Evolutionary conservation across 2,888 invertebrate species (phyloP).

Genomic region (Laspeyria flexula): DNA sequence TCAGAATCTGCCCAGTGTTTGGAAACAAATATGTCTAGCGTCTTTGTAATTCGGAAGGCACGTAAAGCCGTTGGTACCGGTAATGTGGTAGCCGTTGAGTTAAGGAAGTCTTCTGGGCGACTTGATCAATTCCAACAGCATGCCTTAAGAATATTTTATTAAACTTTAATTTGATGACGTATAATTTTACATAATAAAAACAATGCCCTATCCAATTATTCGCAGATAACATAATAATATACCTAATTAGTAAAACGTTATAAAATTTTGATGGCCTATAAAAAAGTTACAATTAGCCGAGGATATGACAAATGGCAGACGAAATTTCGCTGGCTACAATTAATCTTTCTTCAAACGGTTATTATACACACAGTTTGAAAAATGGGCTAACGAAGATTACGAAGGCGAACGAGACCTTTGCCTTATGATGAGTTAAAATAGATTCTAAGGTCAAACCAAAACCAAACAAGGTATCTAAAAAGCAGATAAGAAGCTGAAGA

Average conservation of each 20-base stretch:
- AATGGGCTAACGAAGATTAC: neutral
- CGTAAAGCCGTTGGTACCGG: too few species aligned
- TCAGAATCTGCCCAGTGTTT: too few species aligned
- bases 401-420: too few species aligned
- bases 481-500: too few species aligned
- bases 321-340: slow-evolving; percentile 18
- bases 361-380: slow-evolving; percentile 15
- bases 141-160: neutral
- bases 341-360: slow-evolving; percentile 33
- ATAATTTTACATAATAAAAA: neutral
- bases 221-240: slow-evolving; percentile 8
- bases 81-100: too few species aligned
- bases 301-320: slow-evolving; percentile 33
- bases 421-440: too few species aligned
- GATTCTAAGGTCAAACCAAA: too few species aligned
- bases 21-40: too few species aligned
- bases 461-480: too few species aligned
- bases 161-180: neutral
- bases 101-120: too few species aligned
- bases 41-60: too few species aligned
- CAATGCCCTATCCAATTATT: slow-evolving; percentile 3
- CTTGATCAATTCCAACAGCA: too few species aligned
- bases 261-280: slow-evolving; percentile 22
- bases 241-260: slow-evolving; percentile 16
- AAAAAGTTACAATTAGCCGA: slow-evolving; percentile 31